Base-by-base conservation (phyloP, 2,797 vertebrate species). In the Cetoscarus ocellatus region DNA sequence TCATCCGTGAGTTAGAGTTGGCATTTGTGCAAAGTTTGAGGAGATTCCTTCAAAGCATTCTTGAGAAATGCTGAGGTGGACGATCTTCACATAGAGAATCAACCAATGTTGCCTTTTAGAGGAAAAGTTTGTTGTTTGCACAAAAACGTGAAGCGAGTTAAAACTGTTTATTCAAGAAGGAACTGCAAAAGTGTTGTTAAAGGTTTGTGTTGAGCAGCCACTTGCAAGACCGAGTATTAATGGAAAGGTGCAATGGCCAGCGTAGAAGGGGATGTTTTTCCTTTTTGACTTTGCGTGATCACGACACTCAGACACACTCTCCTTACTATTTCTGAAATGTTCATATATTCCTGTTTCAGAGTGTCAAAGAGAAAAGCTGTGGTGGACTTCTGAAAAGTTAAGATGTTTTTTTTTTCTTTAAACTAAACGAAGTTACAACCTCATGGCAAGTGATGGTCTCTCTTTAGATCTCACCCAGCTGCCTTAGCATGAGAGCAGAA, bases 91-190 rank as follows among this genome's bases (percentile, higher is more conserved):
- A 76, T 80, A 45, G 55, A 73, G 13, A 79, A 74, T 75, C 79
- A 85, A 80, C 88, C 91, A 87, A 75, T 70, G 88, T 88, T 91
- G 90, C 91, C 90, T 92, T 93, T 69, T 57, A 77, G 78, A 71
- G 61, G 59, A 85, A 66, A 66, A 70, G 17, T 15, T 19, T 11
- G 18, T 78, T 87, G 79, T 48, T 61, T 63, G 65, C 38, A 67
- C 50, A 63, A 38, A 40, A 18, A 58, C 53, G 48, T 61, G 63
- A 67, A 43, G 42, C 57, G 61, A 27, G 27, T 27, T 27, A 2
- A 27, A 27, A 27, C 27, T 4, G 4, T 27, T 27, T 27, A 27
- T 4, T 27, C 27, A 27, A 27, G 5, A 13, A 43, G 11, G 42
- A 43, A 13, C 10, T 27, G 4, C 27, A 2, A 27, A 27, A 27